These are phyloP conservation scores for Rhorus exstirpatorius DNA, from an alignment of 2,888 invertebrate species.

Conservation along the genomic window DNA sequence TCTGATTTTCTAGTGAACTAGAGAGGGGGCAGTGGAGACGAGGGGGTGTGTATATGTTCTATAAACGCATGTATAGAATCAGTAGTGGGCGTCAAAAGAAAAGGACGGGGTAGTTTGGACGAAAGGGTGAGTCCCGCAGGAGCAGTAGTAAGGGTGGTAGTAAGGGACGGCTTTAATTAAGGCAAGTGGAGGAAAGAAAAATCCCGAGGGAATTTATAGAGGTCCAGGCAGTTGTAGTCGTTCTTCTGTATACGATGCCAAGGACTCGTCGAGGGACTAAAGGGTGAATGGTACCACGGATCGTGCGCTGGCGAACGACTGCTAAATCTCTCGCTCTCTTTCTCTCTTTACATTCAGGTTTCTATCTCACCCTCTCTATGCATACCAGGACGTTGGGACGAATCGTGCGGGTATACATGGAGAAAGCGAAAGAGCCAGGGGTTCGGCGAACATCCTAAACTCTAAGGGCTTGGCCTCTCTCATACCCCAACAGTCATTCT, in stretches of 20 bases:
- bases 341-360: slow-evolving; percentile 7
- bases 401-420: slow-evolving; percentile 64
- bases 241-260: slow-evolving; percentile 54
- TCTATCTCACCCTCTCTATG: slow-evolving; percentile 26
- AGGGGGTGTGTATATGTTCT: slow-evolving; percentile 2
- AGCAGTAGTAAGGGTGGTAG: slow-evolving; percentile 77
- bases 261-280: slow-evolving; percentile 65
- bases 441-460: slow-evolving; percentile 76
- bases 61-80: slow-evolving; percentile 30
- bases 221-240: slow-evolving; percentile 75
- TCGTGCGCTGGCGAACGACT: slow-evolving; percentile 51
- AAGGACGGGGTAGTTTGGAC: slow-evolving; percentile 54
- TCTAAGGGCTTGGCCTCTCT: slow-evolving; percentile 75
- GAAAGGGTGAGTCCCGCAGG: slow-evolving; percentile 76
- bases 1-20: slow-evolving; percentile 37
- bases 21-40: slow-evolving; percentile 26
- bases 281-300: slow-evolving; percentile 61
- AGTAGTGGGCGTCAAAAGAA: slow-evolving; percentile 52
- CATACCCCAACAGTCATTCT: slow-evolving; percentile 57
- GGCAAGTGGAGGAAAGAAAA: slow-evolving; percentile 85
- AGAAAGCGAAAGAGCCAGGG: slow-evolving; percentile 72
- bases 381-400: slow-evolving; percentile 58
- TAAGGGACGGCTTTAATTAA: slow-evolving; percentile 85
- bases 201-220: slow-evolving; percentile 85
- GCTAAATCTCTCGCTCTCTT: slow-evolving; percentile 11